These are phyloP conservation scores for Furcula furcula DNA, from an alignment of 2,888 invertebrate species.

Conservation along the genomic window DNA sequence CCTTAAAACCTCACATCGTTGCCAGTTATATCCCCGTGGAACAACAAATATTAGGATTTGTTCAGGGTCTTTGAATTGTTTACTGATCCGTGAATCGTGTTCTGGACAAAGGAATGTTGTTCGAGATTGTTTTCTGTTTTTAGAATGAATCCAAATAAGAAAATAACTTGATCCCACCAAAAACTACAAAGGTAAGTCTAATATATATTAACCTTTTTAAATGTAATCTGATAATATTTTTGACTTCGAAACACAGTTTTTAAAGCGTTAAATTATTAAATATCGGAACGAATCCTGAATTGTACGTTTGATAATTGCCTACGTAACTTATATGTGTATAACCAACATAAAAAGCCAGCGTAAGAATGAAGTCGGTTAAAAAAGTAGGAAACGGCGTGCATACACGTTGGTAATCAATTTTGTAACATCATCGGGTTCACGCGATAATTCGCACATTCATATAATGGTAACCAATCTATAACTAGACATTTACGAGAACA, in stretches of 20 bases:
- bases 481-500: too few species aligned
- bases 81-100: background rate
- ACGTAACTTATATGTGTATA: constrained; percentile 8
- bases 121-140: constrained; percentile 5
- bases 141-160: too few species aligned
- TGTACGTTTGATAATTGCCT: too few species aligned
- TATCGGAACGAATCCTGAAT: too few species aligned
- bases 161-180: too few species aligned
- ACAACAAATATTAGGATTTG: constrained; percentile 14
- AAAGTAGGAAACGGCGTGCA: constrained; percentile 27
- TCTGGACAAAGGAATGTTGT: constrained; percentile 1
- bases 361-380: constrained; percentile 10
- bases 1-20: too few species aligned
- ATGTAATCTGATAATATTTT: too few species aligned
- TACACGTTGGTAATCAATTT: constrained; percentile 30
- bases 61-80: constrained; percentile 5
- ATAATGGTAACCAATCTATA: constrained; percentile 6
- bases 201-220: too few species aligned
- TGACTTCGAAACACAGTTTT: too few species aligned
- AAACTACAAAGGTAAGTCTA: too few species aligned
- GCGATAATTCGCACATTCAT: constrained; percentile 24
- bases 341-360: constrained; percentile 5
- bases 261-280: too few species aligned
- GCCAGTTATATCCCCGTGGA: too few species aligned
- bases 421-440: constrained; percentile 31